Conservation (phyloP, 1,140 invertebrate genomes). For the Microplitis mediator region DNA sequence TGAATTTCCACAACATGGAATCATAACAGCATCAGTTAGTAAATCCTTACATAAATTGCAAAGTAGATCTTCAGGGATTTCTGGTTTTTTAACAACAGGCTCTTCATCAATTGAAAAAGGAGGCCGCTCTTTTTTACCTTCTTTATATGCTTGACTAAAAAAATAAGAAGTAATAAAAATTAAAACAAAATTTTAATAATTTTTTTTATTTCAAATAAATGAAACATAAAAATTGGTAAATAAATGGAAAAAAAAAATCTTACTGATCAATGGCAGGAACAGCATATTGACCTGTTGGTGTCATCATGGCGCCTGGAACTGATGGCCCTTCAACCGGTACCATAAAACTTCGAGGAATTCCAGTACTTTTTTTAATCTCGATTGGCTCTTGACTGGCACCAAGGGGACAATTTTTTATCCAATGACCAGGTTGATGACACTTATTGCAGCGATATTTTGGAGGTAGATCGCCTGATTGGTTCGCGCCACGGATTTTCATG, state of each 20-base stretch:
- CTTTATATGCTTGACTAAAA: slow-evolving; percentile 78
- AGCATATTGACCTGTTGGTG: slow-evolving; percentile 88
- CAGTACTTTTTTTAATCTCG: slow-evolving; percentile 91
- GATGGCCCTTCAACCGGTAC: slow-evolving; percentile 87
- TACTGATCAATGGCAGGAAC: slow-evolving; percentile 91
- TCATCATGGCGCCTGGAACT: slow-evolving; percentile 91
- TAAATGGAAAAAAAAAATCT: slow-evolving; percentile 56
- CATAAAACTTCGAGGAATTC: slow-evolving; percentile 97
- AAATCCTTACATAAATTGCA: slow-evolving; percentile 93
- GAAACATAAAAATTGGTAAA: background rate
- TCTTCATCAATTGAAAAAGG: slow-evolving; percentile 68
- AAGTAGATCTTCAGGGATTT: slow-evolving; percentile 88
- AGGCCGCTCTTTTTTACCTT: slow-evolving; percentile 73
- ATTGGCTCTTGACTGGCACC: slow-evolving; percentile 69
- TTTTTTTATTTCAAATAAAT: slow-evolving; percentile 2
- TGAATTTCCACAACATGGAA: slow-evolving; percentile 95
- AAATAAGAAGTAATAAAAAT: slow-evolving; percentile 35
- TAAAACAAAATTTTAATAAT: background rate
- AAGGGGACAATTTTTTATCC: slow-evolving; percentile 92
- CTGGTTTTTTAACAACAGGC: slow-evolving; percentile 67
- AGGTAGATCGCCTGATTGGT: slow-evolving; percentile 87
- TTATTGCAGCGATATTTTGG: slow-evolving; percentile 90
- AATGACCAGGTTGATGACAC: slow-evolving; percentile 91
- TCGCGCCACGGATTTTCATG: slow-evolving; percentile 82
- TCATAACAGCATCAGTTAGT: slow-evolving; percentile 94